These are phyloP conservation scores for Ataeniobius toweri DNA, from an alignment of 2,797 vertebrate genomes.

Conservation along the genomic window DNA sequence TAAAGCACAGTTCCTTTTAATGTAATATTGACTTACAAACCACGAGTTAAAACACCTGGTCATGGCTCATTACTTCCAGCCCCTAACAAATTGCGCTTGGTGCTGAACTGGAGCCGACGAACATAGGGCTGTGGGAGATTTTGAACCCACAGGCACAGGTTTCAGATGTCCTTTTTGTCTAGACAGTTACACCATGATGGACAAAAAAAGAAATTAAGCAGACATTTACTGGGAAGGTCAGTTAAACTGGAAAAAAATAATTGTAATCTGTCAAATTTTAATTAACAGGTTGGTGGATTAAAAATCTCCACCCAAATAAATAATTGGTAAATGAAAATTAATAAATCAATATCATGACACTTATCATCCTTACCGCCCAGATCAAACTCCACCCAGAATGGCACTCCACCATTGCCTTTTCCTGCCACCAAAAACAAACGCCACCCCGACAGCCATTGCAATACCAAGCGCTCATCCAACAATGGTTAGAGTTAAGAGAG, in stretches of 20 bases:
- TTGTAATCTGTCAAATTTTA: no score
- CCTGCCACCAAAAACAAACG: no score
- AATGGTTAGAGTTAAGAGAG: no score
- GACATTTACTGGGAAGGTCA: background rate
- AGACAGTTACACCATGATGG: conserved; percentile 63
- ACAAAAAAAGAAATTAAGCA: conserved; percentile 16
- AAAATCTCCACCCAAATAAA: no score
- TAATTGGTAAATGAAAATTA: no score
- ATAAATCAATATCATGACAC: no score
- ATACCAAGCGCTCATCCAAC: no score
- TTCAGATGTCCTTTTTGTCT: conserved; percentile 71
- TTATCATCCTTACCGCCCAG: no score
- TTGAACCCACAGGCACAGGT: conserved; percentile 54
- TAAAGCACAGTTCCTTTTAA: conserved; percentile 72
- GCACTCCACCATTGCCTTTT: no score
- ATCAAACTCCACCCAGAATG: no score
- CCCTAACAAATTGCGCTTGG: conserved; percentile 47
- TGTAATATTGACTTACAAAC: conserved; percentile 80
- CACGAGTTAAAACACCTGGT: conserved; percentile 66
- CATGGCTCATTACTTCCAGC: conserved; percentile 61
- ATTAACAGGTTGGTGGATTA: no score
- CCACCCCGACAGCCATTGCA: no score
- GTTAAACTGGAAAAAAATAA: background rate
- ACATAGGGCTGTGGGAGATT: conserved; percentile 42
- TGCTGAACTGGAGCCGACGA: conserved; percentile 51